Base-by-base conservation (phyloP, 2,888 invertebrate species). In the Trissolcus japonicus region DNA sequence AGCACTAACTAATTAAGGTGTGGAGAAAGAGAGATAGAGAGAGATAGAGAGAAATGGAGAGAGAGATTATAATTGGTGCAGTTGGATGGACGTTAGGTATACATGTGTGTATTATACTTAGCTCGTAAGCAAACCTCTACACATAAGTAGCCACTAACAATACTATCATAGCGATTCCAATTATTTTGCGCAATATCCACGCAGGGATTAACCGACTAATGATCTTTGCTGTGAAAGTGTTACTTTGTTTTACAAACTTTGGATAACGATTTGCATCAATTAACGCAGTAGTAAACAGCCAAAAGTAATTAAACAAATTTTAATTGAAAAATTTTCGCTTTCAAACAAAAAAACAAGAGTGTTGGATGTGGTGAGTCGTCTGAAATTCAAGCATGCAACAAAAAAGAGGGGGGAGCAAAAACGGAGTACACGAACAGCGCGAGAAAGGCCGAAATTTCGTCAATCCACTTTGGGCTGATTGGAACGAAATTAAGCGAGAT, bases 391-490 rank as follows among this genome's bases (percentile, higher is more conserved):
- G 35, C 35, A 25, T 25, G 35, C 35, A 35, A 35, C n/a, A 35
- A 35, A 35, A 35, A 35, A 1, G 35, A 35, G 7, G 35, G 25
- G 54, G 40, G 51, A n/a, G 53, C 43, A 73, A 67, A 67, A 66
- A 55, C 29, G 21, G 25, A 25, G 25, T 25, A 35, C 1, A 6
- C 61, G 67, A 59, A 67, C 29, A 19, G 57, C 43, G 21, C 19
- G 71, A 57, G 62, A 57, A 57, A 60, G 68, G 63, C 67, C 55
- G 65, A 66, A 78, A 74, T 76, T 73, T 67, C 75, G 76, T 55
- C 80, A 78, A 81, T 81, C 80, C 81, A 81, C 80, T 82, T 79
- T 82, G 78, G 59, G 72, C 74, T 79, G 80, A 81, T 81, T 81
- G 80, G 79, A 78, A 73, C 76, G 80, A 82, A 81, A 82, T 81